These are phyloP conservation scores for Anguilla marmorata DNA, from an alignment of 2,797 vertebrate genomes.

Conservation along the genomic window DNA sequence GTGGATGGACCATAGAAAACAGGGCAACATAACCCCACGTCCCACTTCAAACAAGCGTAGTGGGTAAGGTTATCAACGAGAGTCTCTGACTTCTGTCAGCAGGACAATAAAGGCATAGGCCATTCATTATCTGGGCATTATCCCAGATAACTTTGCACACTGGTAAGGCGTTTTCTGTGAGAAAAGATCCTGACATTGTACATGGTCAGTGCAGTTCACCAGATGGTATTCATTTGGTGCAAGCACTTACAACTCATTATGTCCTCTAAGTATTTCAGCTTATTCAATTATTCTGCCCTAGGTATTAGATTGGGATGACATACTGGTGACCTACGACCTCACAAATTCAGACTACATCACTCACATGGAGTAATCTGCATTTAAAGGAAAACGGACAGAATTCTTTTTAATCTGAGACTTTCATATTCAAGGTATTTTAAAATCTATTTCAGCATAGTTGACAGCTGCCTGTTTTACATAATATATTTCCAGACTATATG, in stretches of 20 bases:
- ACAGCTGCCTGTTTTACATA: conserved; percentile 25
- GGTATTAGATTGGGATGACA: not conserved
- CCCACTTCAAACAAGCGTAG: conserved; percentile 34
- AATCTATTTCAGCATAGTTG: conserved; percentile 14
- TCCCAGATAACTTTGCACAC: conserved; percentile 15
- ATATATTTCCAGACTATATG: conserved; percentile 28
- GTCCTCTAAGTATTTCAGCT: conserved; percentile 32
- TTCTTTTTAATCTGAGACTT: not conserved
- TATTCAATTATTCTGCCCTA: conserved; percentile 16
- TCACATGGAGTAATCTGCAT: not conserved
- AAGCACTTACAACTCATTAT: conserved; percentile 40
- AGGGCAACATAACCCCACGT: conserved; percentile 49
- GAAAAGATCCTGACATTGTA: not conserved
- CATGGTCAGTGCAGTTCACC: conserved; percentile 27
- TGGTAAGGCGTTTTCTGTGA: not conserved
- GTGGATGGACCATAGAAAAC: conserved; percentile 45
- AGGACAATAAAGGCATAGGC: not conserved
- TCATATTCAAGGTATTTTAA: not conserved
- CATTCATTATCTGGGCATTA: conserved; percentile 9
- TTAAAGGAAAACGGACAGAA: not conserved
- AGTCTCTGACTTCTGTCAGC: not conserved
- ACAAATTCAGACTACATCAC: not conserved
- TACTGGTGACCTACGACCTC: conserved; percentile 10
- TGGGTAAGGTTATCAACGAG: conserved; percentile 36
- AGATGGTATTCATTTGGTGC: conserved; percentile 45